Conservation (phyloP, 2,888 invertebrate genomes). For the Campoplex nolae region DNA sequence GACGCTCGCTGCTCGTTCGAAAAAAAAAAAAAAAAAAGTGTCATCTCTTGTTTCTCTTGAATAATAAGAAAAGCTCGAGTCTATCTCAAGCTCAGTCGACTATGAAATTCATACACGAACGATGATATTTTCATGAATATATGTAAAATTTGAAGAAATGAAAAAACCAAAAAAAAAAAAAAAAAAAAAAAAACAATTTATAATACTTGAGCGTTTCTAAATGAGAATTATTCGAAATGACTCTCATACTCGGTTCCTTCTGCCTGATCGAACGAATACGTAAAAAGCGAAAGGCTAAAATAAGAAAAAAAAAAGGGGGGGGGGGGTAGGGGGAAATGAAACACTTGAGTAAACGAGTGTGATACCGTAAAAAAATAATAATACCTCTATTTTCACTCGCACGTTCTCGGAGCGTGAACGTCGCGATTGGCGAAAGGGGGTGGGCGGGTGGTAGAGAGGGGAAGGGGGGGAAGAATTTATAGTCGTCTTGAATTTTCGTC, state of each 20-base stretch:
- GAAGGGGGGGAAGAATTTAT: slow-evolving; percentile 47
- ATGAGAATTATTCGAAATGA: background rate
- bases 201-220: no score
- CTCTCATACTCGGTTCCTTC: background rate
- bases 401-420: slow-evolving; percentile 17
- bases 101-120: no score
- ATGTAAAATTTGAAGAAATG: no score
- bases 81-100: no score
- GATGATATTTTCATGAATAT: no score
- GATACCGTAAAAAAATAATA: slow-evolving; percentile 53
- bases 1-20: background rate
- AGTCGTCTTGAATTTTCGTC: slow-evolving; percentile 39
- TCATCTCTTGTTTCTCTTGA: no score
- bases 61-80: no score
- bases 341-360: slow-evolving; percentile 55
- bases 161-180: no score
- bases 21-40: no score
- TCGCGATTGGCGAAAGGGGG: background rate
- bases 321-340: background rate
- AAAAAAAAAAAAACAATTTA: no score
- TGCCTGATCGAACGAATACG: background rate
- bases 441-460: no score
- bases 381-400: slow-evolving; percentile 16
- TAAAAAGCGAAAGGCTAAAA: slow-evolving; percentile 13
- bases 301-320: background rate